These are phyloP conservation scores for Delichon dasypus DNA, from an alignment of 2,797 vertebrate genomes.

Conservation along the genomic window DNA sequence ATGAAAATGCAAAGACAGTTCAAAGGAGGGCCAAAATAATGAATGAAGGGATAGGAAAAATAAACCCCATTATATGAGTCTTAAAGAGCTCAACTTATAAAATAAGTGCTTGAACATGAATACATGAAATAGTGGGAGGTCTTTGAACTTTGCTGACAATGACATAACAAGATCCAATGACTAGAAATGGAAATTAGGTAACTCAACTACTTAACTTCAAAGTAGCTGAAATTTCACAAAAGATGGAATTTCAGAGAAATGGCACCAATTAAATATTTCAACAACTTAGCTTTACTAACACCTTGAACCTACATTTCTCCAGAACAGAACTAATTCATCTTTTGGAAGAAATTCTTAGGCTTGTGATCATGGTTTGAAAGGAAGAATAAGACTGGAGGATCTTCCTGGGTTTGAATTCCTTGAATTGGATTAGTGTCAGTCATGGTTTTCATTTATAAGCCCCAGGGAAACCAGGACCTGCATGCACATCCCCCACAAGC, in stretches of 20 bases:
- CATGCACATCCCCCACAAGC: not conserved
- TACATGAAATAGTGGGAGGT: slow-evolving; percentile 35
- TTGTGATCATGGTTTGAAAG: not conserved
- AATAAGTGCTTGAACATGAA: slow-evolving; percentile 26
- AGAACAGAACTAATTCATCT: not conserved
- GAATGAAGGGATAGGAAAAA: not conserved
- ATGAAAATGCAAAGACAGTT: not conserved
- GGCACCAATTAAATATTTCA: not conserved
- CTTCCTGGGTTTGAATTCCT: not conserved
- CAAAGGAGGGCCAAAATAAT: slow-evolving; percentile 31
- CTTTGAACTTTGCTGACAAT: slow-evolving; percentile 56
- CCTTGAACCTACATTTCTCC: not conserved
- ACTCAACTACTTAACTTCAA: slow-evolving; percentile 8
- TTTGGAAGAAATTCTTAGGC: not conserved
- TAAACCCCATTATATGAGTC: not conserved
- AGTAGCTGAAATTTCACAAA: slow-evolving; percentile 11
- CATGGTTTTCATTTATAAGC: not conserved
- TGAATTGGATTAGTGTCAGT: not conserved
- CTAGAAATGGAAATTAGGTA: slow-evolving; percentile 41
- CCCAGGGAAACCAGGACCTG: not conserved
- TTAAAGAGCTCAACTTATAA: not conserved
- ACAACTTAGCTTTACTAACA: not conserved
- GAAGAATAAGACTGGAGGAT: not conserved
- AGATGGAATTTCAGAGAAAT: slow-evolving; percentile 5
- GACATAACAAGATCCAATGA: slow-evolving; percentile 26